Evolutionary conservation across 1,140 invertebrate genomes (phyloP), one percentile per base, ranked within the genome.

Genomic region (Homalodisca vitripennis): DNA sequence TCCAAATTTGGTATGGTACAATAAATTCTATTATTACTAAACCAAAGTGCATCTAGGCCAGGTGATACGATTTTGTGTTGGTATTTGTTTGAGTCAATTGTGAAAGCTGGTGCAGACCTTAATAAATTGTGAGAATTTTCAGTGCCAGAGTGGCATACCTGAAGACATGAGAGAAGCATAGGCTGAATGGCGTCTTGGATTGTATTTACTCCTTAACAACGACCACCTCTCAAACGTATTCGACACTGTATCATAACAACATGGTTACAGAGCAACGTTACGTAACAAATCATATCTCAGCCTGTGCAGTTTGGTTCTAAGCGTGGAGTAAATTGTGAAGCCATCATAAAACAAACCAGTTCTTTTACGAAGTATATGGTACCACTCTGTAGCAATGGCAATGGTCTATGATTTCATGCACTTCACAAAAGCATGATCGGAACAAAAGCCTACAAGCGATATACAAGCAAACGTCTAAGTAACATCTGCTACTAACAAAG

Each of bases 191-290:
- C 72, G 70, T 64, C 73, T 68, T 46, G 69, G 73, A 72, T 73
- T 75, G 72, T 73, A 72, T 74, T 74, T 74, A 74, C 70, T 75
- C 55, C 71, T 67, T 74, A 74, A 48, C 57, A 68, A 72, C 63
- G 68, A 64, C 60, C 73, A 66, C 69, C 74, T 70, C 67, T 76
- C 75, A 71, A 51, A 71, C 73, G 68, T 70, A 64, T 70, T 74
- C 73, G 67, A 64, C 71, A 73, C 72, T 73, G 72, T 68, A 48
- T 47, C 22, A 60, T 26, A 60, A 27, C 29, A 60, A 60, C n/a
- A n/a, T n/a, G n/a, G n/a, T n/a, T n/a, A n/a, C n/a, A n/a, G n/a
- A n/a, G n/a, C n/a, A n/a, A n/a, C n/a, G n/a, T n/a, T n/a, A n/a
- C n/a, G n/a, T n/a, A n/a, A n/a, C n/a, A n/a, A n/a, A n/a, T n/a